Percentiles rank a stretch among this genome's conserved stretches.
Conservation (phyloP, 2,797 vertebrate species). For the Sciurus vulgaris region DNA sequence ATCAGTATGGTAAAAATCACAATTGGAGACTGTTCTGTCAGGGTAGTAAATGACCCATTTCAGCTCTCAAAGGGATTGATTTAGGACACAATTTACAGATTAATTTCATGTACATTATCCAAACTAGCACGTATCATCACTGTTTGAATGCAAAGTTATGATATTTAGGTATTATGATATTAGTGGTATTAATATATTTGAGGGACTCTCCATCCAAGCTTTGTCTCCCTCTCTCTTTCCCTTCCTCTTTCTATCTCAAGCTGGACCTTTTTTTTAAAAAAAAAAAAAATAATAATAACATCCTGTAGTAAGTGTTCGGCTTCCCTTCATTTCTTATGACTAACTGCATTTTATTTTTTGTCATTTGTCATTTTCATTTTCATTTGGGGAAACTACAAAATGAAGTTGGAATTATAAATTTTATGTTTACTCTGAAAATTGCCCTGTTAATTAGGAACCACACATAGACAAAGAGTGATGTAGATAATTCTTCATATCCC, state of each 20-base stretch:
- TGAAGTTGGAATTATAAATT: neutral
- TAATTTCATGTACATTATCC: neutral
- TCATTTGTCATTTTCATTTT: neutral
- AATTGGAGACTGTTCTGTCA: neutral
- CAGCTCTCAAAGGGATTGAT: neutral
- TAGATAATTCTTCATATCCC: neutral
- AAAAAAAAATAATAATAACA: neutral
- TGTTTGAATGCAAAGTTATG: neutral
- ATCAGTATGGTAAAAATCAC: neutral
- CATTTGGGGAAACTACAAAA: neutral
- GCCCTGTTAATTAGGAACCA: neutral
- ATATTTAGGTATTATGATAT: neutral
- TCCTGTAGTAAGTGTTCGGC: neutral
- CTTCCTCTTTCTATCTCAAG: neutral
- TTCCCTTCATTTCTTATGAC: neutral
- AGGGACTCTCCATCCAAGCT: neutral
- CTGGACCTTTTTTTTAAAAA: neutral
- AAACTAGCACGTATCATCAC: neutral
- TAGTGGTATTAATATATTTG: neutral
- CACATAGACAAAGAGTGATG: neutral
- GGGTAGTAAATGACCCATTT: neutral
- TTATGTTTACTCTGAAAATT: neutral
- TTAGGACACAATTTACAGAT: neutral
- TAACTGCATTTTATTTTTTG: neutral
- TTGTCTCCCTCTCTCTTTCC: fast-evolving